A percentile compares a stretch with the other conserved stretches of the same genome.
Evolutionary conservation across 2,888 invertebrate species (phyloP).

Genomic region (Girardia tigrina): DNA sequence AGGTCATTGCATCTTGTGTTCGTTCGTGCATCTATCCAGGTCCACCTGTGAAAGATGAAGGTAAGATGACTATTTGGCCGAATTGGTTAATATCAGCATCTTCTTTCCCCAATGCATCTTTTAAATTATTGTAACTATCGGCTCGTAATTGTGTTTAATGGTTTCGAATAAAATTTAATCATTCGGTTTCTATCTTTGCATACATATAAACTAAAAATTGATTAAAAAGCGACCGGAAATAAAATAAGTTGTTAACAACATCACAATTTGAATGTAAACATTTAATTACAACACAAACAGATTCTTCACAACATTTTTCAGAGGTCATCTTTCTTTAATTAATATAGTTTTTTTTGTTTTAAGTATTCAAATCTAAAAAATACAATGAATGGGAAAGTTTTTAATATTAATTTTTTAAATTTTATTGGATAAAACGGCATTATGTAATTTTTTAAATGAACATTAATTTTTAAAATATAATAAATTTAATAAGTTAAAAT

Average conservation of each 20-base stretch:
- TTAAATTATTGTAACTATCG: conserved; percentile 40
- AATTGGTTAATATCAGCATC: conserved; percentile 37
- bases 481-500: too few relatives aligned
- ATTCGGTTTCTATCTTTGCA: conserved; percentile 38
- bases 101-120: conserved; percentile 38
- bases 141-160: conserved; percentile 37
- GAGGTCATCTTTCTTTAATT: too few relatives aligned
- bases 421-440: too few relatives aligned
- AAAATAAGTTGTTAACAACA: conserved; percentile 36
- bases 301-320: too few relatives aligned
- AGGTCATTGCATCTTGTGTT: conserved; percentile 51
- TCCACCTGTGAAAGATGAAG: conserved; percentile 43
- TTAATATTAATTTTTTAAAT: too few relatives aligned
- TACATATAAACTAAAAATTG: conserved; percentile 37
- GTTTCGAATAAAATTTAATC: conserved; percentile 36
- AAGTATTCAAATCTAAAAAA: too few relatives aligned
- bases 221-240: conserved; percentile 37
- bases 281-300: too few relatives aligned
- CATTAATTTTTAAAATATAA: too few relatives aligned
- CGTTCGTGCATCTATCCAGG: conserved; percentile 46
- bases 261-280: too few relatives aligned
- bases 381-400: too few relatives aligned
- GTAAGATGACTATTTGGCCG: conserved; percentile 37
- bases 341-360: too few relatives aligned
- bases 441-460: too few relatives aligned